These are phyloP conservation scores for Lepisosteus oculatus DNA, from an alignment of 2,113 vertebrate species.

Conservation along the genomic window DNA sequence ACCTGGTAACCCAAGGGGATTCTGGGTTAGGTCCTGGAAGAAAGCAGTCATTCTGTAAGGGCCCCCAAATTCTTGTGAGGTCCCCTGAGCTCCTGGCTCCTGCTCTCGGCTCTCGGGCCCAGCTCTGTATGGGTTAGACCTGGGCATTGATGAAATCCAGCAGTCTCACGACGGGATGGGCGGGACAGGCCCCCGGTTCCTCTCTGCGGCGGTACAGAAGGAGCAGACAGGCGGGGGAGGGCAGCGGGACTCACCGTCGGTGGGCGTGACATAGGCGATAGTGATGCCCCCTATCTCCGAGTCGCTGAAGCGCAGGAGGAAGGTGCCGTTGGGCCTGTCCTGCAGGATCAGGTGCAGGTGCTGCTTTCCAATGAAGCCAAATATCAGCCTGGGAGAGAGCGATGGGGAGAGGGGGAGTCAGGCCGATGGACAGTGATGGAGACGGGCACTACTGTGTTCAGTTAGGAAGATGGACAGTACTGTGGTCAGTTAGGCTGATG, in stretches of 20 bases:
- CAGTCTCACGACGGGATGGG: neutral
- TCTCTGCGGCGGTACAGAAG: neutral
- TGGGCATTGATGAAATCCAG: too few species aligned
- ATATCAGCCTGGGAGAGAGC: slow-evolving; percentile 73
- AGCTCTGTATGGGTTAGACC: too few species aligned
- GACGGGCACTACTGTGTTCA: too few species aligned
- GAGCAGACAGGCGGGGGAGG: neutral
- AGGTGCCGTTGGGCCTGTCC: slow-evolving; percentile 76
- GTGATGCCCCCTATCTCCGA: slow-evolving; percentile 96
- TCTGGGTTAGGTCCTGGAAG: too few species aligned
- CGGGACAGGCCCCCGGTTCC: neutral
- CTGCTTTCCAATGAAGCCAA: slow-evolving; percentile 93
- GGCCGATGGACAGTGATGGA: too few species aligned
- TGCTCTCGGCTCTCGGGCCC: too few species aligned
- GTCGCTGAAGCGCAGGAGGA: slow-evolving; percentile 94
- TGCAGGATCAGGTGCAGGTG: slow-evolving; percentile 84
- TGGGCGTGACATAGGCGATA: slow-evolving; percentile 79
- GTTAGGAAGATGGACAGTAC: neutral
- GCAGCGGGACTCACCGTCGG: slow-evolving; percentile 49
- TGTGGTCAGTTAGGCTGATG: neutral
- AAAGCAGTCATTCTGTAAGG: too few species aligned
- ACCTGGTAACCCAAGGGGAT: too few species aligned
- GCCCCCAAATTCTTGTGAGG: too few species aligned
- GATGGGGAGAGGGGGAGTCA: neutral
- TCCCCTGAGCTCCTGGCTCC: too few species aligned